Conservation (phyloP, 2,797 vertebrate genomes). For the Sphenopsis melanotis region DNA sequence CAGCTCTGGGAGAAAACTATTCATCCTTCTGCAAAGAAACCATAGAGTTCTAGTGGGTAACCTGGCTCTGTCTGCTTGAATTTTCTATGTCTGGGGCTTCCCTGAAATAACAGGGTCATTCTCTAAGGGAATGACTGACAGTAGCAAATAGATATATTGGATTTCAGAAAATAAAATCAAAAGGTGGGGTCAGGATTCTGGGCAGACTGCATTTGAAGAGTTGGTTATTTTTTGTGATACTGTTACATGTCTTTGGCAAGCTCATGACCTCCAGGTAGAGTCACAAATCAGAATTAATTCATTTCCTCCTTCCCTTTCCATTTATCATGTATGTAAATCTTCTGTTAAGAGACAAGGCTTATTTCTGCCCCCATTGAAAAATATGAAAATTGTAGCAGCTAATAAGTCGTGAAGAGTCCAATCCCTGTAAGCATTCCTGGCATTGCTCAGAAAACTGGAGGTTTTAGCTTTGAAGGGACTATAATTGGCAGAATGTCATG, state of each 20-base stretch:
- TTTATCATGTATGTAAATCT: neutral
- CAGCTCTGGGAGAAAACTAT: neutral
- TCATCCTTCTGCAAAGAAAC: neutral
- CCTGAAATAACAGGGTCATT: neutral
- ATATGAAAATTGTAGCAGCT: neutral
- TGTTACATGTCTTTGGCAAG: neutral
- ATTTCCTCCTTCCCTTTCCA: neutral
- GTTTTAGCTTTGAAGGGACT: neutral
- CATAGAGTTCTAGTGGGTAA: neutral
- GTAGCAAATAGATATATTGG: neutral
- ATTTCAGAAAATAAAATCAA: conserved; percentile 3
- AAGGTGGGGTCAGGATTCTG: neutral
- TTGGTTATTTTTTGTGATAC: neutral
- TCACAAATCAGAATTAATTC: neutral
- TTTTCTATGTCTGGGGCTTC: neutral
- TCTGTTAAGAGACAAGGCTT: neutral
- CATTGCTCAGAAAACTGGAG: neutral
- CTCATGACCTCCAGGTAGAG: neutral
- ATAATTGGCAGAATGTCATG: neutral
- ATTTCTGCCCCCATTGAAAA: neutral
- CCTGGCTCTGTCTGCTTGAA: neutral
- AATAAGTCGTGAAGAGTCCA: neutral
- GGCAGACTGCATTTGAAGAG: neutral
- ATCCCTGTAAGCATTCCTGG: neutral
- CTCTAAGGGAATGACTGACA: neutral